These are phyloP conservation scores for Pluvialis apricaria DNA, from an alignment of 2,113 vertebrate genomes.

Conservation along the genomic window DNA sequence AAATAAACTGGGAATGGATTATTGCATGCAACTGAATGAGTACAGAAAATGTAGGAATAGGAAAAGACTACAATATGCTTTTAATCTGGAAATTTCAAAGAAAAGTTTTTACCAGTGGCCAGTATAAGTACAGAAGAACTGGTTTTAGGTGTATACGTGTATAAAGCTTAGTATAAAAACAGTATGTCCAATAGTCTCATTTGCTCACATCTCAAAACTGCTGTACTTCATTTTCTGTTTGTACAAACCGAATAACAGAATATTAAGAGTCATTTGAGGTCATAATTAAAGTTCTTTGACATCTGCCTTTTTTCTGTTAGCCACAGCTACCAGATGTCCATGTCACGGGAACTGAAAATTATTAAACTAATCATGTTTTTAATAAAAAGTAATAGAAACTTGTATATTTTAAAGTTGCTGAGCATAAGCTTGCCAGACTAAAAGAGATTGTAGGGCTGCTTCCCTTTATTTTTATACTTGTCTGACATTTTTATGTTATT, in stretches of 20 bases:
- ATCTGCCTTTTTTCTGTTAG: slow-evolving; percentile 54
- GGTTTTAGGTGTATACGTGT: not conserved
- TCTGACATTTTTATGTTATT: not conserved
- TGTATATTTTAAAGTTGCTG: not conserved
- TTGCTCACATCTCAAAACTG: not conserved
- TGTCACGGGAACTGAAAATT: slow-evolving; percentile 44
- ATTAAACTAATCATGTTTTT: slow-evolving; percentile 44
- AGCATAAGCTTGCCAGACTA: not conserved
- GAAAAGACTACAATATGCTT: not conserved
- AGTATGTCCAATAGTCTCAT: not conserved
- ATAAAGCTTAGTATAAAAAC: not conserved
- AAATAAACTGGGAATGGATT: not conserved
- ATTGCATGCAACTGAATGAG: not conserved
- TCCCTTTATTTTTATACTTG: not conserved
- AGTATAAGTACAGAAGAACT: not conserved
- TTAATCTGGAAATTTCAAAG: not conserved
- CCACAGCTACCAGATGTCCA: slow-evolving; percentile 46
- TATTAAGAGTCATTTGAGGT: slow-evolving; percentile 50
- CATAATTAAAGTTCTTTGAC: slow-evolving; percentile 58
- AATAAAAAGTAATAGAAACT: slow-evolving; percentile 37
- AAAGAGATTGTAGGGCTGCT: not conserved
- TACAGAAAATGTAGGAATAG: not conserved
- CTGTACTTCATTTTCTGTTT: not conserved
- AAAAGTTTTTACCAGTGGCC: not conserved
- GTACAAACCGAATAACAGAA: slow-evolving; percentile 16